Evolutionary conservation across 2,888 invertebrate genomes (phyloP), one percentile per base, ranked within the genome.

Genomic region (Byasa hedistus): DNA sequence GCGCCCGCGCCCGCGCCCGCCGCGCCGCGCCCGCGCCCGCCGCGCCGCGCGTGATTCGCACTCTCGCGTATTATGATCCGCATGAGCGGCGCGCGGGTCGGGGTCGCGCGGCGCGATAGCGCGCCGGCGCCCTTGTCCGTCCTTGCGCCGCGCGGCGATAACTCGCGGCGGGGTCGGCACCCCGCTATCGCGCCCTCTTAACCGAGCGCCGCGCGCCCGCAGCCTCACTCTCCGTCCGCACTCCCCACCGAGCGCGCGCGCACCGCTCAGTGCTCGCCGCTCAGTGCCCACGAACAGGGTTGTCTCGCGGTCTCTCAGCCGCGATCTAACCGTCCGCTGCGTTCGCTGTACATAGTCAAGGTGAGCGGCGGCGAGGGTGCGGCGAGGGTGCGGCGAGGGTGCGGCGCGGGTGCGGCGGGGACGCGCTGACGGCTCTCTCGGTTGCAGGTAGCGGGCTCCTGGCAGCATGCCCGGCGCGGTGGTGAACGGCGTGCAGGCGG

Each of bases 101-200:
- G 67, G 75, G 69, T 65, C 66, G 69, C 70, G 63, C 69, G 58
- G 58, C 68, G 61, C 74, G 82, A 81, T 82, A 82, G 72, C 76
- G 68, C 72, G 75, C 73, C 59, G 69, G 62, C 83, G 87, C 88
- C 90, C 87, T 90, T 89, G 81, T 68, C 72, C 85, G 90, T 86
- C 90, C 90, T 89, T 86, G 87, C 71, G 75, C 64, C 57, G 73
- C 73, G 87, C 84, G 85, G 85, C 81, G 83, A 84, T 82, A 80
- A 79, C 82, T 83, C 79, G 80, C 69, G 72, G 77, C 76, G 64
- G 70, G 74, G 79, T 82, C 85, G 76, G 85, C 81, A 85, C 88
- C 87, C 86, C 75, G 70, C 75, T 76, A 78, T 84, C 87, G 75
- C 80, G 76, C 82, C 75, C 83, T 86, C 82, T 87, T 86, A 87